Percentiles rank a stretch among this genome's conserved stretches.
Conservation (phyloP, 2,888 invertebrate genomes). For the Pristionchus entomophagus region DNA sequence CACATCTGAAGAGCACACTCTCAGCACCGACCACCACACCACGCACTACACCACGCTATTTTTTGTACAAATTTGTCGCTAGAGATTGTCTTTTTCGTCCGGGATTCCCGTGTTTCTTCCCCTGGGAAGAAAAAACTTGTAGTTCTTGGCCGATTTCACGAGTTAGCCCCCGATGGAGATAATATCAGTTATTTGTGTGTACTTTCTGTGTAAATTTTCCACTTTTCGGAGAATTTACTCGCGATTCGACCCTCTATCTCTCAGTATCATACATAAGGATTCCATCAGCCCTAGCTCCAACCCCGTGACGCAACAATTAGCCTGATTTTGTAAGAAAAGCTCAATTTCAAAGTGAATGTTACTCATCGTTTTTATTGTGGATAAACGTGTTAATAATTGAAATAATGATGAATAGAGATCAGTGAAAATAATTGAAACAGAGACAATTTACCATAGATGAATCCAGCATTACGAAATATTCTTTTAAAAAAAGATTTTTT, state of each 20-base stretch:
- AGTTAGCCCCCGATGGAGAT: constrained; percentile 27
- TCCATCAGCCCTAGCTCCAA: not conserved
- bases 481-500: no score
- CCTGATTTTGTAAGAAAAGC: no score
- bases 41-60: not conserved
- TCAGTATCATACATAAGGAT: not conserved
- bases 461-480: no score
- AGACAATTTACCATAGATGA: no score
- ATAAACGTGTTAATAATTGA: constrained; percentile 34
- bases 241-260: not conserved
- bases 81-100: not conserved
- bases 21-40: not conserved
- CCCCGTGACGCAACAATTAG: constrained; percentile 7
- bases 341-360: not conserved
- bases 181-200: not conserved
- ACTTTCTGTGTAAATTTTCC: not conserved
- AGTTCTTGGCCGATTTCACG: not conserved
- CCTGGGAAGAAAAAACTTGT: not conserved
- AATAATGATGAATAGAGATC: no score
- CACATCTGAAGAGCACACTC: constrained; percentile 6
- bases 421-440: no score
- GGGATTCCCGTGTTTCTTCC: not conserved
- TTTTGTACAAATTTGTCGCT: constrained; percentile 17
- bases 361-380: not conserved
- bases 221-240: not conserved